A percentile compares a stretch with the other conserved stretches of the same genome.
These are phyloP conservation scores for Campoletis raptor DNA, from an alignment of 2,888 invertebrate genomes.

Conservation along the genomic window DNA sequence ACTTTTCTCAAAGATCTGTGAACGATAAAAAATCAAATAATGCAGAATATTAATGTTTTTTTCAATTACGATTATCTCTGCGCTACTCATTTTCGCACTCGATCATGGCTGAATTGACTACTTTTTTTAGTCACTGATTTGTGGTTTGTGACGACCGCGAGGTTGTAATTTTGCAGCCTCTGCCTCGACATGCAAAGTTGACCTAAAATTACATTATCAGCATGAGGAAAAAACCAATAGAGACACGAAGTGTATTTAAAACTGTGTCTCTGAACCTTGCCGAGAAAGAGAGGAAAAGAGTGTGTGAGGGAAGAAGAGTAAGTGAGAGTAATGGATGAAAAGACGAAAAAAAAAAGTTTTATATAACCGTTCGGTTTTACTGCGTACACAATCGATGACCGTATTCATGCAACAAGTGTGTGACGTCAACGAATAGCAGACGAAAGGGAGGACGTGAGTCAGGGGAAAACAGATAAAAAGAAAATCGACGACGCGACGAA, in stretches of 20 bases:
- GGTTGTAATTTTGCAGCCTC: neutral
- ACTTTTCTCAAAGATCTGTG: neutral
- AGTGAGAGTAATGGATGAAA: neutral
- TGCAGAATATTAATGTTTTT: neutral
- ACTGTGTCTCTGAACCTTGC: neutral
- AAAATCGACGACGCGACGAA: slow-evolving; percentile 51
- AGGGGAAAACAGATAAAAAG: slow-evolving; percentile 59
- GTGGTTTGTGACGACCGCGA: neutral
- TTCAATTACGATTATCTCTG: neutral
- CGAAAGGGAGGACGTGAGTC: slow-evolving; percentile 25
- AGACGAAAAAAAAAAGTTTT: neutral
- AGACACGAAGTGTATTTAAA: slow-evolving; percentile 1
- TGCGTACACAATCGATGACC: slow-evolving; percentile 58
- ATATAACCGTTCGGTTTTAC: slow-evolving; percentile 51
- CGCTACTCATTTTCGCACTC: neutral
- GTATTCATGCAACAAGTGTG: slow-evolving; percentile 76
- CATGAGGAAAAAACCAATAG: neutral
- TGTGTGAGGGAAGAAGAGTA: neutral
- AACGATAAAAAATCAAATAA: neutral
- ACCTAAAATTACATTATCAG: neutral
- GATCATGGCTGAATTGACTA: neutral
- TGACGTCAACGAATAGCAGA: slow-evolving; percentile 64
- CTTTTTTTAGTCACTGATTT: neutral
- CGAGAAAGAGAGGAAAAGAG: neutral
- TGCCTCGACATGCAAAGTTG: neutral